phyloP scores from a whole-genome alignment of 1,140 invertebrate species.

The Ceratina japonica region DNA sequence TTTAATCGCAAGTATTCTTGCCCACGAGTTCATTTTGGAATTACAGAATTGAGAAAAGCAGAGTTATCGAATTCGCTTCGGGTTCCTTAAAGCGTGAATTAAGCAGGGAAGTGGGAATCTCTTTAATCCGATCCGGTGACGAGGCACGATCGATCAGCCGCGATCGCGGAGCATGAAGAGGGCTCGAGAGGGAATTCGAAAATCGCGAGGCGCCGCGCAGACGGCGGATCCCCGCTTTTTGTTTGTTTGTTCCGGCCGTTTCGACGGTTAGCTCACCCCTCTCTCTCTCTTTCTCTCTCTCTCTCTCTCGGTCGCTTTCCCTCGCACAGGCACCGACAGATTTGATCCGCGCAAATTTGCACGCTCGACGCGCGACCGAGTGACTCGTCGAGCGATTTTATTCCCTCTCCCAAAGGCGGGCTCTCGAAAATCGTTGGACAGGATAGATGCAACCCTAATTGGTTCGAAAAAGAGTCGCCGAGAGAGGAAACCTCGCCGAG shows the following conservation, averaged over 20 bases:
- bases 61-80: not conserved
- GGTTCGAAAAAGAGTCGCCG: constrained; percentile 54
- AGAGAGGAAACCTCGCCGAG: constrained; percentile 1
- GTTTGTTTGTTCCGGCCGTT: constrained; percentile 75
- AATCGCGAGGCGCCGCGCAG: constrained; percentile 73
- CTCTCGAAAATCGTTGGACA: constrained; percentile 48
- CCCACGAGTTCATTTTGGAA: too few relatives aligned
- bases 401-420: constrained; percentile 53
- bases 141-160: constrained; percentile 11
- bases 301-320: not conserved
- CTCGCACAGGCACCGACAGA: constrained; percentile 5
- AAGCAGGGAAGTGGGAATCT: not conserved
- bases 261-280: constrained; percentile 60
- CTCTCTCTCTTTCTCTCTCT: too few relatives aligned
- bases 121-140: not conserved
- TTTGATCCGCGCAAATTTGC: constrained; percentile 69
- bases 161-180: constrained; percentile 22
- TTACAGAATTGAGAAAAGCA: too few relatives aligned
- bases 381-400: constrained; percentile 67
- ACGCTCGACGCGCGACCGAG: constrained; percentile 64
- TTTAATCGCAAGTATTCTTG: not conserved
- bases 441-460: constrained; percentile 69
- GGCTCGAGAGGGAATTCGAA: constrained; percentile 62
- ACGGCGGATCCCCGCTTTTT: constrained; percentile 69
- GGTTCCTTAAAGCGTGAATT: not conserved